These are phyloP conservation scores for Colossoma macropomum DNA, from an alignment of 2,113 vertebrate genomes.

Conservation along the genomic window DNA sequence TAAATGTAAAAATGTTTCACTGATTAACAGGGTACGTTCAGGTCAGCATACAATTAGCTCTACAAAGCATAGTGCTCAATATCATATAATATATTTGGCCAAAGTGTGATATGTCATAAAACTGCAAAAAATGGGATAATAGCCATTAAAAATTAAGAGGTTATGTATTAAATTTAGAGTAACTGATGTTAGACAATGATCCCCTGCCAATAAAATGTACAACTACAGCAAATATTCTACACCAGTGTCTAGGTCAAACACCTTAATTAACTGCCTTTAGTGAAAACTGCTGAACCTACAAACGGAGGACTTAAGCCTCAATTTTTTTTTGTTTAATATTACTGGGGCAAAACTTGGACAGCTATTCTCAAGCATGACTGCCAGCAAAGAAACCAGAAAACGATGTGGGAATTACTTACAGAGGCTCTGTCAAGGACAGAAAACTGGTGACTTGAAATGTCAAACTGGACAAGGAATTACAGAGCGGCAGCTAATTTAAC, in stretches of 20 bases:
- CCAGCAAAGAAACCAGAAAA: neutral
- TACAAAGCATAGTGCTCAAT: too few species aligned
- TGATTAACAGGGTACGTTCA: neutral
- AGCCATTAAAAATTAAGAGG: neutral
- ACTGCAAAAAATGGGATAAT: neutral
- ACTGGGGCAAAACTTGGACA: neutral
- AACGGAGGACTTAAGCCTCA: neutral
- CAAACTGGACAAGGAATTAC: neutral
- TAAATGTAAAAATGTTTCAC: neutral
- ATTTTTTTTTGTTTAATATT: neutral
- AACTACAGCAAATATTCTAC: neutral
- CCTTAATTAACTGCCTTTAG: conserved; percentile 11
- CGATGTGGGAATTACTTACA: neutral
- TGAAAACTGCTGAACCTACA: conserved; percentile 4
- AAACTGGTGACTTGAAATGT: neutral
- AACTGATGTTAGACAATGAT: neutral
- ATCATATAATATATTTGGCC: neutral
- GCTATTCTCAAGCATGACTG: neutral
- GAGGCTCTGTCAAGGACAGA: neutral
- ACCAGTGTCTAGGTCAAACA: neutral
- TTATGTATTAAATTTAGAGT: neutral
- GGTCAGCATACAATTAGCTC: neutral
- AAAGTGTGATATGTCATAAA: conserved; percentile 11
- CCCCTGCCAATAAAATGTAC: neutral
- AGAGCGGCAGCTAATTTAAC: too few species aligned